These are phyloP conservation scores for Protonibea diacanthus DNA, from an alignment of 2,797 vertebrate genomes.

Conservation along the genomic window DNA sequence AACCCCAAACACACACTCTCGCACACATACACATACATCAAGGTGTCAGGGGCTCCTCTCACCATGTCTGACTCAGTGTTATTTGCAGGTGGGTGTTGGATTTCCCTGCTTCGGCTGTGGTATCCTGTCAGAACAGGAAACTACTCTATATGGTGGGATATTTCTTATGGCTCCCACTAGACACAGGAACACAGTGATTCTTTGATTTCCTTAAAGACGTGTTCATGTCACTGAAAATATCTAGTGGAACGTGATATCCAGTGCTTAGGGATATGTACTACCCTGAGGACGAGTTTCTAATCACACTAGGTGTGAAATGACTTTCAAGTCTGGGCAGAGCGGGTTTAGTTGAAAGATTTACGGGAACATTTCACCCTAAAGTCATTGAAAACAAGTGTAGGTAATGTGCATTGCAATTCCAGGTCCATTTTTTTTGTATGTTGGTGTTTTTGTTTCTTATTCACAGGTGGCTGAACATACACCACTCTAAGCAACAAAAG, in stretches of 20 bases:
- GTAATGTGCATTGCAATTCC: background rate
- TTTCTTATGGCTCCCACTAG: slow-evolving; percentile 55
- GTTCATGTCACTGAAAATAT: slow-evolving; percentile 61
- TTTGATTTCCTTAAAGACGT: slow-evolving; percentile 67
- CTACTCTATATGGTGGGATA: slow-evolving; percentile 54
- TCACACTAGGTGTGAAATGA: slow-evolving; percentile 52
- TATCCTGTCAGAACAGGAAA: slow-evolving; percentile 76
- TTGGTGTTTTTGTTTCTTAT: background rate
- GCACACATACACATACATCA: slow-evolving; percentile 44
- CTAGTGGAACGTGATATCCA: slow-evolving; percentile 57
- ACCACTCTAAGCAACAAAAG: background rate
- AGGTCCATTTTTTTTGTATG: slow-evolving; percentile 7
- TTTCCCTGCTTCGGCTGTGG: slow-evolving; percentile 70
- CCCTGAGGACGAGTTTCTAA: slow-evolving; percentile 61
- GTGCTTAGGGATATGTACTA: slow-evolving; percentile 29
- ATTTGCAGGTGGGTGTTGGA: slow-evolving; percentile 75
- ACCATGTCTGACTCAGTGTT: slow-evolving; percentile 70
- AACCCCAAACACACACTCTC: slow-evolving; percentile 30
- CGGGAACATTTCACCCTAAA: slow-evolving; percentile 26
- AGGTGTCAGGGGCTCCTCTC: slow-evolving; percentile 65
- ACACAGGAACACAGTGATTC: slow-evolving; percentile 42
- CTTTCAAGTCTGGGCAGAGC: slow-evolving; percentile 64
- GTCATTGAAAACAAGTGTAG: slow-evolving; percentile 18
- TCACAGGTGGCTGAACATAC: background rate
- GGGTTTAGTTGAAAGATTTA: slow-evolving; percentile 33